Evolutionary conservation across 2,797 vertebrate genomes (phyloP).

Genomic region (Microchirus variegatus): DNA sequence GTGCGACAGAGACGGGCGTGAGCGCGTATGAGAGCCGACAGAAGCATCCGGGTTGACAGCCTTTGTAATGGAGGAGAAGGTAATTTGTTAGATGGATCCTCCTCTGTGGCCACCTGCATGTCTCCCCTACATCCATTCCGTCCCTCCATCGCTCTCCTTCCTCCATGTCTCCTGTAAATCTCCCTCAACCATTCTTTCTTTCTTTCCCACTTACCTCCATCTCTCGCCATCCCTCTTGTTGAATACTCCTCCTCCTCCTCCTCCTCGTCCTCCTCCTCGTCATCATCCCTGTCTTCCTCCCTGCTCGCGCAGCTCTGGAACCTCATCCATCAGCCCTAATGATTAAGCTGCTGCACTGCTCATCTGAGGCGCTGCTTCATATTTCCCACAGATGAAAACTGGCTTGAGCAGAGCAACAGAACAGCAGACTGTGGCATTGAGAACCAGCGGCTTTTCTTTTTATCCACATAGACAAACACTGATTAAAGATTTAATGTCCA

Average conservation of each 20-base stretch:
- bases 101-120: conserved; percentile 69
- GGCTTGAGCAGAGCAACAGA: conserved; percentile 40
- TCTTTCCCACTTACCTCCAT: conserved; percentile 57
- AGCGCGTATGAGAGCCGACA: no score
- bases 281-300: conserved; percentile 32
- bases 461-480: no score
- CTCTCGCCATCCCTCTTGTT: conserved; percentile 52
- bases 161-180: conserved; percentile 70
- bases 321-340: conserved; percentile 79
- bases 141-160: conserved; percentile 73
- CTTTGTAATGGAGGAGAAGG: conserved; percentile 81
- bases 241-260: conserved; percentile 36
- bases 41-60: conserved; percentile 73
- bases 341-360: conserved; percentile 77
- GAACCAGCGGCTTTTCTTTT: no score
- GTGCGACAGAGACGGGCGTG: no score
- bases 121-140: conserved; percentile 78
- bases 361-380: conserved; percentile 63
- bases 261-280: conserved; percentile 5
- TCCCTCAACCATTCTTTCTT: conserved; percentile 55
- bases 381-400: conserved; percentile 61
- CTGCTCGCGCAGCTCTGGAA: conserved; percentile 31
- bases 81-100: conserved; percentile 86
- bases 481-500: no score
- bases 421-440: conserved; percentile 14